These are phyloP conservation scores for Cheilinus undulatus DNA, from an alignment of 2,113 vertebrate species.

Conservation along the genomic window DNA sequence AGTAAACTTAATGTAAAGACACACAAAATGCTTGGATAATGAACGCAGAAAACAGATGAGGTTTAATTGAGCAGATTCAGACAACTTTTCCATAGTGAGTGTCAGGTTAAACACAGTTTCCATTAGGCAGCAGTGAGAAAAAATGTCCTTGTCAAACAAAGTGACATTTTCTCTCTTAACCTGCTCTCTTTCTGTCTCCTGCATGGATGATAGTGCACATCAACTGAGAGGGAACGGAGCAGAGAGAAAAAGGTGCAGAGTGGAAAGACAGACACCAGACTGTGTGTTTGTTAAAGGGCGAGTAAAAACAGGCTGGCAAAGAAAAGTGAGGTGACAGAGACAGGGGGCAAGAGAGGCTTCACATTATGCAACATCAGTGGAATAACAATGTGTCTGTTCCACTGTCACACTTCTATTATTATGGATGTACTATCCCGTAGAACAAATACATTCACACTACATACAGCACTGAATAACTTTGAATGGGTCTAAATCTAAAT, in stretches of 20 bases:
- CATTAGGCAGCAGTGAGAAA: constrained; percentile 10
- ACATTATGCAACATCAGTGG: not conserved
- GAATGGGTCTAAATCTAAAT: not conserved
- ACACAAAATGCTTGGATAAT: not conserved
- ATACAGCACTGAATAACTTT: not conserved
- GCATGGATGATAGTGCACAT: constrained; percentile 34
- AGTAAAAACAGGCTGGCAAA: constrained; percentile 50
- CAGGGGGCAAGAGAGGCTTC: not conserved
- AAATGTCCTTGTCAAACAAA: constrained; percentile 33
- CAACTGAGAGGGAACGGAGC: constrained; percentile 48
- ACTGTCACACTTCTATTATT: not conserved
- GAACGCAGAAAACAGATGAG: not conserved
- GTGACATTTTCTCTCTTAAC: constrained; percentile 22
- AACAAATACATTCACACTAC: not conserved
- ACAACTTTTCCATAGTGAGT: not conserved
- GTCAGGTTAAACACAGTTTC: not conserved
- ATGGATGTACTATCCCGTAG: not conserved
- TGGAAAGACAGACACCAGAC: constrained; percentile 51
- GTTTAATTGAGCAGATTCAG: not conserved
- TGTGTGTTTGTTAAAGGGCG: constrained; percentile 33
- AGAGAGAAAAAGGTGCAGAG: constrained; percentile 58
- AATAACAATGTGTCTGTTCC: not conserved
- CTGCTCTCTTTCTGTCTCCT: constrained; percentile 36
- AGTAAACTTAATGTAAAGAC: no score
- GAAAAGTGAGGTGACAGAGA: constrained; percentile 3